A percentile compares a stretch with the other conserved stretches of the same genome.
Conservation (phyloP, 2,888 invertebrate genomes). For the Netelia melanura region DNA sequence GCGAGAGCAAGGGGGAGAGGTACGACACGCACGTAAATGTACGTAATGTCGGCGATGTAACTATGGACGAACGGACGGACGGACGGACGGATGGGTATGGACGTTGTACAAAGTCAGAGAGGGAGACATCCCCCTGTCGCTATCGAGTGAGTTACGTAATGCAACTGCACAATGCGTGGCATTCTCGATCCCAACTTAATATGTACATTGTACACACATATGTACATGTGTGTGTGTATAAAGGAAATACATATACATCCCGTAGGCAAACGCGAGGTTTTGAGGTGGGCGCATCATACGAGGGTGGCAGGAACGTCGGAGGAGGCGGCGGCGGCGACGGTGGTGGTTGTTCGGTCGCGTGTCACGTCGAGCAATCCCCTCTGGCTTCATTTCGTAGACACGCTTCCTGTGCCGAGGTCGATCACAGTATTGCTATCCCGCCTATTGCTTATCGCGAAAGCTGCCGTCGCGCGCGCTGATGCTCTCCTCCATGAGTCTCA, state of each 20-base stretch:
- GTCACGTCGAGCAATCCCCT: constrained; percentile 79
- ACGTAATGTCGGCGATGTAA: constrained; percentile 64
- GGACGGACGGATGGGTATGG: constrained; percentile 70
- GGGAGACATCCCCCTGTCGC: constrained; percentile 46
- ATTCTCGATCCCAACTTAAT: constrained; percentile 28
- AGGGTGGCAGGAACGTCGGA: constrained; percentile 29
- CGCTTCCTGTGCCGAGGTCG: constrained; percentile 71
- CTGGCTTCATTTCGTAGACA: constrained; percentile 74
- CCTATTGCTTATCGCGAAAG: constrained; percentile 67
- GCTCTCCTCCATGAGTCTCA: constrained; percentile 46
- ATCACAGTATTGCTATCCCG: constrained; percentile 67
- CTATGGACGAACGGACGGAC: constrained; percentile 74
- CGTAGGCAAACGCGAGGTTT: constrained; percentile 49
- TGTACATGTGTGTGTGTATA: not conserved
- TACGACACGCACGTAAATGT: constrained; percentile 62
- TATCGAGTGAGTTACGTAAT: constrained; percentile 46
- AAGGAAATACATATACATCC: not conserved
- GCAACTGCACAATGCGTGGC: constrained; percentile 58
- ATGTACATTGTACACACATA: not conserved
- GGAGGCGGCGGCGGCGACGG: constrained; percentile 22
- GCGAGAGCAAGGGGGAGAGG: not conserved
- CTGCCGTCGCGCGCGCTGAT: constrained; percentile 50
- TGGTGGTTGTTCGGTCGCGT: constrained; percentile 79
- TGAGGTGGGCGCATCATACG: constrained; percentile 44
- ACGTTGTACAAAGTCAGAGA: constrained; percentile 65